A percentile compares a stretch with the other conserved stretches of the same genome.
These are phyloP conservation scores for Acleris emargana DNA, from an alignment of 2,888 invertebrate species.

Conservation along the genomic window DNA sequence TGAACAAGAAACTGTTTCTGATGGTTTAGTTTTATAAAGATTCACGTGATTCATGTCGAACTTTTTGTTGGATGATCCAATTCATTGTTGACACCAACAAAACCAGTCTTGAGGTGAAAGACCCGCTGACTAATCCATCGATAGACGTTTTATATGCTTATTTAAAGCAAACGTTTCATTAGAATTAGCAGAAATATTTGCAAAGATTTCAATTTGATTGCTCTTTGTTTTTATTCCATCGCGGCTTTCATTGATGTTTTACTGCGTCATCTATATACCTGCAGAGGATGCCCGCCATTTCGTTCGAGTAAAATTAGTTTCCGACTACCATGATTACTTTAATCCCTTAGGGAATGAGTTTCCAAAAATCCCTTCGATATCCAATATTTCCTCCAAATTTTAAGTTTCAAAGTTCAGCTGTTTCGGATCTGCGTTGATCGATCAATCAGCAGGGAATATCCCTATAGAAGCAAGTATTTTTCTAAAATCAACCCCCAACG, in stretches of 20 bases:
- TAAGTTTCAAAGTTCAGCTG: too few species aligned
- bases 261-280: not conserved
- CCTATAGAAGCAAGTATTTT: too few species aligned
- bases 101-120: slow-evolving; percentile 32
- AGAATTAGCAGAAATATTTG: not conserved
- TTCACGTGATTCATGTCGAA: slow-evolving; percentile 3
- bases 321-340: too few species aligned
- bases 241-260: too few species aligned
- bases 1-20: not conserved
- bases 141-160: slow-evolving; percentile 12
- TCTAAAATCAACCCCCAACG: too few species aligned
- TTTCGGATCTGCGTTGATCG: too few species aligned
- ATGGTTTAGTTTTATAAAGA: not conserved
- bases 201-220: not conserved
- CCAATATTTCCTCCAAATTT: too few species aligned
- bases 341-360: too few species aligned
- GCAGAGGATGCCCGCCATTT: too few species aligned
- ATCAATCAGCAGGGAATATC: too few species aligned
- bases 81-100: slow-evolving; percentile 18
- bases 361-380: too few species aligned
- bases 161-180: not conserved
- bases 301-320: too few species aligned
- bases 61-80: slow-evolving; percentile 26
- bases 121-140: slow-evolving; percentile 25
- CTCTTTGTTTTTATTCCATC: not conserved